Evolutionary conservation across 2,888 invertebrate species (phyloP).

Genomic region (Nomada fabriciana): DNA sequence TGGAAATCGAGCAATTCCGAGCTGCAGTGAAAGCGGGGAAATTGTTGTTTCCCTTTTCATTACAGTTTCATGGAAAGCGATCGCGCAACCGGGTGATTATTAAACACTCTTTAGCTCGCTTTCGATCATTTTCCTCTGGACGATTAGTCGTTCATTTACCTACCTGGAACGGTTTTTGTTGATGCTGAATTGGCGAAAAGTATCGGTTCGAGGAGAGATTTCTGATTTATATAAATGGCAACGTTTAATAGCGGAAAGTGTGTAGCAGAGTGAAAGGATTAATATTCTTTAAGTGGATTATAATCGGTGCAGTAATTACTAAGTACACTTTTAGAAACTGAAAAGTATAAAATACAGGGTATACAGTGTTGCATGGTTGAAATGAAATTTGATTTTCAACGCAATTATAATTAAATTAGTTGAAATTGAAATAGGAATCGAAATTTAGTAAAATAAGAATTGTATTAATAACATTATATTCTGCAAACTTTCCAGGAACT

Average conservation of each 20-base stretch:
- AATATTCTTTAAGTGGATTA: too few species aligned
- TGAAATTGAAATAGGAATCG: too few species aligned
- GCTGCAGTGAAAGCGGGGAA: slow-evolving; percentile 36
- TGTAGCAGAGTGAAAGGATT: background rate
- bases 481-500: background rate
- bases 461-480: background rate
- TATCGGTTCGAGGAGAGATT: background rate
- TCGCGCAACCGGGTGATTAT: slow-evolving; percentile 13
- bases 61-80: slow-evolving; percentile 12
- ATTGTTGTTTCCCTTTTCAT: slow-evolving; percentile 39
- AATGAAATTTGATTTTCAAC: too few species aligned
- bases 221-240: too few species aligned
- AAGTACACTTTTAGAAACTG: too few species aligned
- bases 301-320: too few species aligned
- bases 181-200: background rate
- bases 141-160: slow-evolving; percentile 5
- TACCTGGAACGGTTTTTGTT: background rate
- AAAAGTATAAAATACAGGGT: too few species aligned
- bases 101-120: background rate
- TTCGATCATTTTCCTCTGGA: background rate
- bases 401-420: too few species aligned
- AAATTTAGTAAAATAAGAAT: too few species aligned
- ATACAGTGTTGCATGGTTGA: too few species aligned
- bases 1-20: slow-evolving; percentile 26
- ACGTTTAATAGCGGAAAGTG: background rate